phyloP scores from a whole-genome alignment of 2,888 invertebrate genomes.

The Pimpla rufipes region DNA sequence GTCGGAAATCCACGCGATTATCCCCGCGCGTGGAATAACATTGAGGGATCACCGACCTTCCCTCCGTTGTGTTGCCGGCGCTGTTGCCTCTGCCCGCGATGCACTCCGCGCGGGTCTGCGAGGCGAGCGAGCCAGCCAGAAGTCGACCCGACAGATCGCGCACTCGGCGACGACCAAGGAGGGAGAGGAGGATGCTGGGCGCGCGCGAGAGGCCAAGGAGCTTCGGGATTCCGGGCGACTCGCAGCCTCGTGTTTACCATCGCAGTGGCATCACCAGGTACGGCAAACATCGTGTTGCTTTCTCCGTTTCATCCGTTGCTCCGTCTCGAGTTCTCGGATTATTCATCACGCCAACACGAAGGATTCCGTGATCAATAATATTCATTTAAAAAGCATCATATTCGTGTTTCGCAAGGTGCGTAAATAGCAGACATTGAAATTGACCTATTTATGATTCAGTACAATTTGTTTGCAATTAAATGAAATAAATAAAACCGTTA shows the following conservation, averaged over 20 bases:
- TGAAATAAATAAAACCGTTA: too few species aligned
- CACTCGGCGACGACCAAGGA: slow-evolving; percentile 20
- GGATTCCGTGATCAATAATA: too few species aligned
- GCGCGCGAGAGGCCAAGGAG: slow-evolving; percentile 43
- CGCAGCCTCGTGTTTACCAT: neutral
- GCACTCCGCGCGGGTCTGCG: slow-evolving; percentile 51
- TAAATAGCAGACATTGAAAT: too few species aligned
- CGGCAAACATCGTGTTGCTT: slow-evolving; percentile 24
- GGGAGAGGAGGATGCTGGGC: neutral
- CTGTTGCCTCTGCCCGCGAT: slow-evolving; percentile 50
- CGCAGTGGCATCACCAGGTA: slow-evolving; percentile 4
- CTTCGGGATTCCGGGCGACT: slow-evolving; percentile 60
- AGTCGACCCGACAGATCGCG: slow-evolving; percentile 52
- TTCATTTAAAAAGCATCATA: too few species aligned
- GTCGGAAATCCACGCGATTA: slow-evolving; percentile 82
- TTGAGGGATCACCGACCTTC: slow-evolving; percentile 75
- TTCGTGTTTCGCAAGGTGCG: too few species aligned
- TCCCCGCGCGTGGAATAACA: slow-evolving; percentile 79
- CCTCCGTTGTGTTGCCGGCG: slow-evolving; percentile 45
- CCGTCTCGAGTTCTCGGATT: slow-evolving; percentile 43
- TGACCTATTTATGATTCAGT: too few species aligned
- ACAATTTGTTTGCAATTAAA: too few species aligned
- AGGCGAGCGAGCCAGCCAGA: slow-evolving; percentile 30
- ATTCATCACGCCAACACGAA: slow-evolving; percentile 44
- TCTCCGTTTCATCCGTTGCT: slow-evolving; percentile 12